Conservation (phyloP, 2,888 invertebrate genomes). For the Drosophila borealis region DNA sequence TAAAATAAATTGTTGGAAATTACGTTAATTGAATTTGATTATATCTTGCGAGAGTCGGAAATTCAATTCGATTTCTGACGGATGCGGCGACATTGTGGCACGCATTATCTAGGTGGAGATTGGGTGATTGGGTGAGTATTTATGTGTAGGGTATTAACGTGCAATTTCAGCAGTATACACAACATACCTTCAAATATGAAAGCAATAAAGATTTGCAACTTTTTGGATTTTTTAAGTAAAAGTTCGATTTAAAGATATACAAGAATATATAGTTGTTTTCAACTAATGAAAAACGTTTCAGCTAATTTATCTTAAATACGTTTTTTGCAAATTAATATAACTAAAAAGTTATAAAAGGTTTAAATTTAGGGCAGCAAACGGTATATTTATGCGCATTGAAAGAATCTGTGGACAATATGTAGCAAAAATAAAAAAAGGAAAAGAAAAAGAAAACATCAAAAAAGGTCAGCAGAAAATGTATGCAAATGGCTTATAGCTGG, state of each 20-base stretch:
- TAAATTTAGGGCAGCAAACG: background rate
- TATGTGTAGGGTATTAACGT: background rate
- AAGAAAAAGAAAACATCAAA: conserved; percentile 13
- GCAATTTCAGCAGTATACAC: too few relatives aligned
- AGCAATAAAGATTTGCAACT: background rate
- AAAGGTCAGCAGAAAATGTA: conserved; percentile 63
- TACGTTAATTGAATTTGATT: conserved; percentile 70
- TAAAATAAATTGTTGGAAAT: conserved; percentile 66
- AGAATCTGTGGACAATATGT: conserved; percentile 15
- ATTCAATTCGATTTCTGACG: conserved; percentile 44
- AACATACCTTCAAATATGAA: too few relatives aligned
- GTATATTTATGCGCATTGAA: conserved; percentile 18
- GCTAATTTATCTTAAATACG: background rate
- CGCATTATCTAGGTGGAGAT: conserved; percentile 1
- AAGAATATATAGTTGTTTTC: too few relatives aligned
- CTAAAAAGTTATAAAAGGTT: conserved; percentile 5
- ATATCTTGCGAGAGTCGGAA: conserved; percentile 39
- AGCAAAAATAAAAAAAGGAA: conserved; percentile 9
- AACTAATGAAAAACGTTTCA: background rate
- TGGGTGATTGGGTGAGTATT: background rate
- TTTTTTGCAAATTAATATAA: background rate
- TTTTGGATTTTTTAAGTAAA: background rate
- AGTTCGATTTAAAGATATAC: too few relatives aligned
- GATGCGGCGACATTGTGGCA: conserved; percentile 10
- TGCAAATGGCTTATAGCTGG: conserved; percentile 74